A percentile compares a stretch with the other conserved stretches of the same genome.
Evolutionary conservation across 2,797 vertebrate genomes (phyloP).

Genomic region (Morus bassanus): DNA sequence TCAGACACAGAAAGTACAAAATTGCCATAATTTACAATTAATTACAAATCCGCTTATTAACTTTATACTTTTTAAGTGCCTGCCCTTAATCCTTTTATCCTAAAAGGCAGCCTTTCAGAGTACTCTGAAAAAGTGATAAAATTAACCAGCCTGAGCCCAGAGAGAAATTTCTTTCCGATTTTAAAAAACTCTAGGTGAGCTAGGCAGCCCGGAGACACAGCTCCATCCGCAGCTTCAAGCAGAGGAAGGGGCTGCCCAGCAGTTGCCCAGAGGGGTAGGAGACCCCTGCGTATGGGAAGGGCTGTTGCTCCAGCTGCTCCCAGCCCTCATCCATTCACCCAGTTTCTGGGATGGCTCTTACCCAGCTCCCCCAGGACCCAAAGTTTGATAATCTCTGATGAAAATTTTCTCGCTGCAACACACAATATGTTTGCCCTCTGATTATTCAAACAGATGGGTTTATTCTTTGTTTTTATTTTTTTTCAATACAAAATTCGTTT

Average conservation of each 20-base stretch:
- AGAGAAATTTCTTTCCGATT: neutral
- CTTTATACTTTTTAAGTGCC: conserved; percentile 9
- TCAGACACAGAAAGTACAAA: neutral
- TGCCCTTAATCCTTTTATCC: conserved; percentile 41
- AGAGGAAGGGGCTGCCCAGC: neutral
- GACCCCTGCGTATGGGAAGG: neutral
- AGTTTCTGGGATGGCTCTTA: neutral
- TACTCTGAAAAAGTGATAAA: conserved; percentile 10
- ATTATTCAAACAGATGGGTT: neutral
- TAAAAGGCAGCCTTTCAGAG: conserved; percentile 22
- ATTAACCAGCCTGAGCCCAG: neutral
- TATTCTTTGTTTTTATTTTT: neutral
- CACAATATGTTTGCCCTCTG: neutral
- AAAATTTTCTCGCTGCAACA: neutral
- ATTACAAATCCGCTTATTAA: conserved; percentile 22
- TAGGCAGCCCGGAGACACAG: neutral
- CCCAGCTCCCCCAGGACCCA: neutral
- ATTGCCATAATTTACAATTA: conserved; percentile 36
- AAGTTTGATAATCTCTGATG: neutral
- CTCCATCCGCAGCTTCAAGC: neutral
- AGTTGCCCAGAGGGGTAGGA: neutral
- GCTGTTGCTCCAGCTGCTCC: neutral
- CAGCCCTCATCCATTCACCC: neutral
- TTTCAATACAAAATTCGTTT: neutral
- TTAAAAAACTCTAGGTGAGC: neutral